Evolutionary conservation across 2,797 vertebrate species (phyloP).

Genomic region (Perodicticus potto): DNA sequence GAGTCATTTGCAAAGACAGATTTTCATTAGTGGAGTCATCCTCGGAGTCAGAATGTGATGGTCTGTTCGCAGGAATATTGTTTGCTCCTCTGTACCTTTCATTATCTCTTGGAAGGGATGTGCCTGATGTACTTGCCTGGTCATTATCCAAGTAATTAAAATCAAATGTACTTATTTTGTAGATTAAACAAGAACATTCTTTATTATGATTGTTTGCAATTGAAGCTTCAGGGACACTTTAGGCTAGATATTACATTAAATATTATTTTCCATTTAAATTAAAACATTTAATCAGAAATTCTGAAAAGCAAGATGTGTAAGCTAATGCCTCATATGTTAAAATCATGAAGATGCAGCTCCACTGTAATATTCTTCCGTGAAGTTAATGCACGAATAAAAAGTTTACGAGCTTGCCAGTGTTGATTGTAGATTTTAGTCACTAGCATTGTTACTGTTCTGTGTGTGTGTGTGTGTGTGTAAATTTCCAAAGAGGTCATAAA

Average conservation of each 20-base stretch:
- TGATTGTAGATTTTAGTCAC: constrained; percentile 38
- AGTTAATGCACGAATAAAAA: constrained; percentile 65
- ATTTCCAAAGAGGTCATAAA: constrained; percentile 56
- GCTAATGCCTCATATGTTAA: constrained; percentile 81
- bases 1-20: constrained; percentile 88
- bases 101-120: constrained; percentile 89
- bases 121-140: constrained; percentile 87
- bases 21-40: constrained; percentile 89
- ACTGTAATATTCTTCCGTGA: constrained; percentile 65
- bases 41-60: constrained; percentile 87
- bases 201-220: constrained; percentile 88
- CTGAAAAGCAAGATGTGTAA: constrained; percentile 76
- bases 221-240: constrained; percentile 87
- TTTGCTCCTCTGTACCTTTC: constrained; percentile 88
- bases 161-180: constrained; percentile 90
- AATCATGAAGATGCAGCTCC: constrained; percentile 67
- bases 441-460: neutral
- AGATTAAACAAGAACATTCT: constrained; percentile 88
- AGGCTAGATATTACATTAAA: constrained; percentile 81
- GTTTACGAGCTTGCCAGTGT: constrained; percentile 62
- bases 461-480: neutral
- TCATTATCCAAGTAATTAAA: constrained; percentile 90
- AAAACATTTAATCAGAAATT: constrained; percentile 84
- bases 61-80: constrained; percentile 88
- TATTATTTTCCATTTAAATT: constrained; percentile 85